phyloP scores from a whole-genome alignment of 1,140 invertebrate species.

The Brachionus plicatilis region DNA sequence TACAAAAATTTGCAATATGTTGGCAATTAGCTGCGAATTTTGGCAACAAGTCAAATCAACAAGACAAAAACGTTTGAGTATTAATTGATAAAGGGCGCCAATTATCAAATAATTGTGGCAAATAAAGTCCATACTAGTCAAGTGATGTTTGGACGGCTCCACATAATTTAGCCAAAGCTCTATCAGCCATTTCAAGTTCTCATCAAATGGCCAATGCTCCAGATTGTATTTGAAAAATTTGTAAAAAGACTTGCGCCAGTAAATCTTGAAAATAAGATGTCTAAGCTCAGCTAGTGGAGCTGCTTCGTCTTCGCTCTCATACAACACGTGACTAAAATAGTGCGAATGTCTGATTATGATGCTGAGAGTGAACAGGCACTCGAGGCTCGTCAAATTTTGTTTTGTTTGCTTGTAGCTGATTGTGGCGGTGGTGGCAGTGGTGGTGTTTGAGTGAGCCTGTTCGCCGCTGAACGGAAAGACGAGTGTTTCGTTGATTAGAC shows the following conservation, averaged over 20 bases:
- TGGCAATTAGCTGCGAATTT: background rate
- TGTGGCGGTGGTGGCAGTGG: background rate
- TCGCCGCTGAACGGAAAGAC: background rate
- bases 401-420: background rate
- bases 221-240: constrained; percentile 32
- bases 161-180: constrained; percentile 8
- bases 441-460: no score
- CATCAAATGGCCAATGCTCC: background rate
- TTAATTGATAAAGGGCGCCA: background rate
- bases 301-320: background rate
- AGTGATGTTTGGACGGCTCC: background rate
- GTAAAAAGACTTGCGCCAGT: constrained; percentile 29
- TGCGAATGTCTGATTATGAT: constrained; percentile 14
- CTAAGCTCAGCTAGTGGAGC: background rate
- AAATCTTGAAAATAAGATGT: background rate
- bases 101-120: background rate
- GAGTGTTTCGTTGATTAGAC: constrained; percentile 9
- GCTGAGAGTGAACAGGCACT: background rate
- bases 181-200: constrained; percentile 1
- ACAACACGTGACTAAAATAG: background rate
- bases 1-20: background rate
- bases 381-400: background rate
- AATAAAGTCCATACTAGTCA: background rate
- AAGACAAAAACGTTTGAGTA: background rate
- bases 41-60: background rate